phyloP scores from a whole-genome alignment of 2,888 invertebrate genomes.

The Metallyticus violacea region DNA sequence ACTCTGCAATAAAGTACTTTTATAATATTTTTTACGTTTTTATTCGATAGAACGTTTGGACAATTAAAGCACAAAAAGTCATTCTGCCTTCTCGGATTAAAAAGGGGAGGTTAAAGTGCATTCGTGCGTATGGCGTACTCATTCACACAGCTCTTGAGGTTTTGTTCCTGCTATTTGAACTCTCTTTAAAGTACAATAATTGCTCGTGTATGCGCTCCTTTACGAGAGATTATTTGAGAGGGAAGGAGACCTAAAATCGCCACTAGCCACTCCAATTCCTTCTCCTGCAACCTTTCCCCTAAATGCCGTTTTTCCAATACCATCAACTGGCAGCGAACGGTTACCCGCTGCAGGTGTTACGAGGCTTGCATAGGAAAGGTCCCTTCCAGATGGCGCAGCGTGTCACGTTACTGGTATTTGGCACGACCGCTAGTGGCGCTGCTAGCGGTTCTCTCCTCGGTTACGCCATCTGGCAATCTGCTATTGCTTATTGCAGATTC shows the following conservation, averaged over 20 bases:
- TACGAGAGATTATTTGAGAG: too few species aligned
- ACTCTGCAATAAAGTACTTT: too few species aligned
- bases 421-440: background rate
- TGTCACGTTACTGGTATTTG: constrained; percentile 1
- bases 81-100: too few species aligned
- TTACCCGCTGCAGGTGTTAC: background rate
- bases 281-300: too few species aligned
- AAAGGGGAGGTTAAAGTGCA: too few species aligned
- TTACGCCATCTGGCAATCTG: background rate
- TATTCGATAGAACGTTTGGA: too few species aligned
- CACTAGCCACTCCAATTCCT: too few species aligned
- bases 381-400: background rate
- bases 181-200: background rate
- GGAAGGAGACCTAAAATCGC: too few species aligned
- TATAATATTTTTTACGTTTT: too few species aligned
- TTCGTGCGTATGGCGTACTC: background rate
- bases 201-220: too few species aligned
- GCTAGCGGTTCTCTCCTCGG: background rate
- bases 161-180: background rate
- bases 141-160: background rate
- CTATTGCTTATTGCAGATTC: constrained; percentile 11
- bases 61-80: too few species aligned
- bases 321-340: too few species aligned
- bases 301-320: background rate
- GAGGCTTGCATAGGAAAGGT: background rate